phyloP scores from a whole-genome alignment of 2,888 invertebrate genomes.

The Ommatoiulus sabulosus region DNA sequence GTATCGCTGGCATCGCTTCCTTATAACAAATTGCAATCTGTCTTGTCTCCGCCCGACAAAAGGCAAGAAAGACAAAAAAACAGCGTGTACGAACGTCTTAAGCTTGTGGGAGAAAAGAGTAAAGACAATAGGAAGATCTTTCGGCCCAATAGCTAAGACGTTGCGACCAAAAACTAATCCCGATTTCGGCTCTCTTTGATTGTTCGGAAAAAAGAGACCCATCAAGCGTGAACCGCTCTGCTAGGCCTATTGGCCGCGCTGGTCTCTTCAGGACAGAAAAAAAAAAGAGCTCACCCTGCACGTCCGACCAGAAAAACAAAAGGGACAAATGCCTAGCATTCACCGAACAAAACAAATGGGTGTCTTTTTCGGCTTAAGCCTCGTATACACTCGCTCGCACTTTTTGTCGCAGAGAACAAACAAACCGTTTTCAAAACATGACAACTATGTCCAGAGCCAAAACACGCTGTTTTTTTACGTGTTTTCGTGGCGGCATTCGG shows the following conservation, averaged over 20 bases:
- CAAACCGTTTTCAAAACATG: conserved; percentile 40
- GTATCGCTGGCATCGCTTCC: background rate
- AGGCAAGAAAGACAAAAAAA: conserved; percentile 37
- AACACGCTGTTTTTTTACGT: background rate
- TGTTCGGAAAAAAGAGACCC: conserved; percentile 8
- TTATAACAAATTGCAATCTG: background rate
- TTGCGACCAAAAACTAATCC: conserved; percentile 30
- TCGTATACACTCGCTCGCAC: background rate
- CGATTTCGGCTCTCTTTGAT: conserved; percentile 24
- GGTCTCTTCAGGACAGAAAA: background rate
- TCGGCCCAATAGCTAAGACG: background rate
- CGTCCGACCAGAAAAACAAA: conserved; percentile 14
- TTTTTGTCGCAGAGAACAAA: background rate
- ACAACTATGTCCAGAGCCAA: conserved; percentile 32
- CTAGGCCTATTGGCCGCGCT: background rate
- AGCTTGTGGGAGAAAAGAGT: conserved; percentile 14
- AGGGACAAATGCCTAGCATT: conserved; percentile 33
- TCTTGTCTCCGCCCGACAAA: background rate
- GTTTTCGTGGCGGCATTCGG: background rate
- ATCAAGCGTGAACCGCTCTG: conserved; percentile 28
- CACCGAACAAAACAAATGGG: conserved; percentile 19
- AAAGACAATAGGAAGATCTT: conserved; percentile 35
- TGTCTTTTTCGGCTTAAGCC: conserved; percentile 30
- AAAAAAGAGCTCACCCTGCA: background rate
- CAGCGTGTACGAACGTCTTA: conserved; percentile 20